Evolutionary conservation across 2,113 vertebrate species (phyloP).

Genomic region (Panthera tigris): DNA sequence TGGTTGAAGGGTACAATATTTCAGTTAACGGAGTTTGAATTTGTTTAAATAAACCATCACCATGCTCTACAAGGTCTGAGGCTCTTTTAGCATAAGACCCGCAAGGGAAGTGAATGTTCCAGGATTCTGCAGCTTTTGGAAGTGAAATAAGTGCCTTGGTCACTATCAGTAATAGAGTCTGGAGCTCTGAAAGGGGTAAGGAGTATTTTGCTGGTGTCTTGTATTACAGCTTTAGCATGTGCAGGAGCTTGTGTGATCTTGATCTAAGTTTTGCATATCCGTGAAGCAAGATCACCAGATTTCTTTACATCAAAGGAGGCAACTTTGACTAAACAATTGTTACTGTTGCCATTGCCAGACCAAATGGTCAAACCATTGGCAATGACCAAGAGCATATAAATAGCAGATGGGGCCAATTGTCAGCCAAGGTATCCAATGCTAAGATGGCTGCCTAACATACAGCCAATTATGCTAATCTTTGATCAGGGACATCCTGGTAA

Average conservation of each 20-base stretch:
- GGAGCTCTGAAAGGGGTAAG: neutral
- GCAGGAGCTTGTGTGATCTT: neutral
- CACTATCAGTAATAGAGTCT: neutral
- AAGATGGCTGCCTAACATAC: neutral
- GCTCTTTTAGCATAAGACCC: neutral
- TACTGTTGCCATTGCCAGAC: neutral
- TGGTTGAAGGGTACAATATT: neutral
- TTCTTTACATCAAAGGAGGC: neutral
- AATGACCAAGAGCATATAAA: neutral
- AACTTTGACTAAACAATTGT: neutral
- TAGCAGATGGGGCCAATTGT: neutral
- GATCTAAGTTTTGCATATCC: neutral
- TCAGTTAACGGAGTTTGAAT: conserved; percentile 25
- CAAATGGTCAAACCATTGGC: neutral
- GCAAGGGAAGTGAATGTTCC: neutral
- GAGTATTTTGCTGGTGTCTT: neutral
- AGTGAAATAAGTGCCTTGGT: neutral
- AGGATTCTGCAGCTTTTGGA: neutral
- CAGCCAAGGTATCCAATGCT: neutral
- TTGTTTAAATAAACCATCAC: neutral
- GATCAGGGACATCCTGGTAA: neutral
- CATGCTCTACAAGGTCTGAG: neutral
- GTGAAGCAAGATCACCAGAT: neutral
- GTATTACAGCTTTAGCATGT: neutral
- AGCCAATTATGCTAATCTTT: neutral